Evolutionary conservation across 1,140 invertebrate genomes (phyloP).

Genomic region (Heliconius nattereri): DNA sequence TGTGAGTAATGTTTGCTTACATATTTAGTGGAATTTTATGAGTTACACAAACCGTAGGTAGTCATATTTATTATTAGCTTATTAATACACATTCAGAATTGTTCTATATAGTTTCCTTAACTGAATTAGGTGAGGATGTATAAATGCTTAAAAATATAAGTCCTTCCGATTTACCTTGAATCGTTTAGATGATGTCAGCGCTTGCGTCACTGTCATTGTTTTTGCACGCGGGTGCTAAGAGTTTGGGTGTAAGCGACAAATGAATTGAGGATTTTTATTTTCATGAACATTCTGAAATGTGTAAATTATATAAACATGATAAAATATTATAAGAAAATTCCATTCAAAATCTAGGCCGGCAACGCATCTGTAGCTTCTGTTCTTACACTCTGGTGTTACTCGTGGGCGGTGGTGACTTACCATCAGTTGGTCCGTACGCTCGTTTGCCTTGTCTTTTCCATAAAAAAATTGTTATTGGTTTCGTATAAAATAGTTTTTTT

Average conservation of each 20-base stretch:
- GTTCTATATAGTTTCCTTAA: neutral
- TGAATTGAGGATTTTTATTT: neutral
- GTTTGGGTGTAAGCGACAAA: slow-evolving; percentile 5
- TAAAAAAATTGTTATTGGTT: too few species aligned
- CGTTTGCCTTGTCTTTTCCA: too few species aligned
- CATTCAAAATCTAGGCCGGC: too few species aligned
- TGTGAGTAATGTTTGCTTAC: neutral
- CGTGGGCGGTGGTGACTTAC: too few species aligned
- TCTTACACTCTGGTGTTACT: too few species aligned
- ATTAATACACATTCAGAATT: neutral
- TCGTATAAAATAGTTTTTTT: neutral
- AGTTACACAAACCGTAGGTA: neutral
- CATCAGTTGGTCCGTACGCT: too few species aligned
- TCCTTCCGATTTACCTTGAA: slow-evolving; percentile 41
- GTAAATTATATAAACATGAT: neutral
- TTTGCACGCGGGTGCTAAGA: slow-evolving; percentile 16
- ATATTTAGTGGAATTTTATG: neutral
- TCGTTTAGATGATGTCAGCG: slow-evolving; percentile 38
- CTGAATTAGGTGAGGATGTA: neutral
- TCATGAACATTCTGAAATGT: neutral
- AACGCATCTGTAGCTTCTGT: too few species aligned
- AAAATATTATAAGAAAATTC: neutral
- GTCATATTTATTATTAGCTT: slow-evolving; percentile 7
- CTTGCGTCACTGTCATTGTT: slow-evolving; percentile 29
- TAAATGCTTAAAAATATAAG: slow-evolving; percentile 8